Percentiles rank a stretch among this genome's conserved stretches.
phyloP scores from a whole-genome alignment of 2,888 invertebrate species.

The Parnassius mnemosyne region DNA sequence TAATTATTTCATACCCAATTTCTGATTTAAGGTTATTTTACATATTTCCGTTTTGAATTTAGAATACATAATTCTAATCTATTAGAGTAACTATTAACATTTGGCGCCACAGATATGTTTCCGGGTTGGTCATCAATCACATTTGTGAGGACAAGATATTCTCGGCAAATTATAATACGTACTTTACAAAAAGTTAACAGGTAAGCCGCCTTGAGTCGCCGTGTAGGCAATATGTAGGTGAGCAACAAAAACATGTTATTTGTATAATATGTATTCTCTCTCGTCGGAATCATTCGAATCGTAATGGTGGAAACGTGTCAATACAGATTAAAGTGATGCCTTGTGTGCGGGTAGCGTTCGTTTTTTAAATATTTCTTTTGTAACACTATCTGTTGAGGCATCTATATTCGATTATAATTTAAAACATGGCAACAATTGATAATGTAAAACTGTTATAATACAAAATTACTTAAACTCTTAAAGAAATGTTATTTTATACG shows the following conservation, averaged over 20 bases:
- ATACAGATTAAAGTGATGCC: slow-evolving; percentile 64
- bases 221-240: slow-evolving; percentile 36
- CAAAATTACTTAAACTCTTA: too few relatives aligned
- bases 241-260: slow-evolving; percentile 53
- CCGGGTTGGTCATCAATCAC: slow-evolving; percentile 9
- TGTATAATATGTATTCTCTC: slow-evolving; percentile 55
- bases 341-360: slow-evolving; percentile 33
- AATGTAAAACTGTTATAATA: background rate
- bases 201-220: slow-evolving; percentile 5
- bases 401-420: slow-evolving; percentile 11
- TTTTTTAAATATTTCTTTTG: slow-evolving; percentile 34
- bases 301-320: slow-evolving; percentile 77
- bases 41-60: background rate
- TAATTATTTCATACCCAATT: too few relatives aligned
- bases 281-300: slow-evolving; percentile 65
- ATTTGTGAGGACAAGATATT: slow-evolving; percentile 4
- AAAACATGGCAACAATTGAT: slow-evolving; percentile 12
- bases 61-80: background rate
- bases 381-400: slow-evolving; percentile 22
- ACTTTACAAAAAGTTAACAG: slow-evolving; percentile 20
- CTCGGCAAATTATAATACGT: slow-evolving; percentile 11
- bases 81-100: slow-evolving; percentile 1
- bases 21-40: background rate
- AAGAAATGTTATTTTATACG: too few relatives aligned
- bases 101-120: slow-evolving; percentile 1